Percentiles rank a stretch among this genome's conserved stretches.
Conservation (phyloP, 53 echinoderm and acorn worm genomes). For the Holothuria scabra region DNA sequence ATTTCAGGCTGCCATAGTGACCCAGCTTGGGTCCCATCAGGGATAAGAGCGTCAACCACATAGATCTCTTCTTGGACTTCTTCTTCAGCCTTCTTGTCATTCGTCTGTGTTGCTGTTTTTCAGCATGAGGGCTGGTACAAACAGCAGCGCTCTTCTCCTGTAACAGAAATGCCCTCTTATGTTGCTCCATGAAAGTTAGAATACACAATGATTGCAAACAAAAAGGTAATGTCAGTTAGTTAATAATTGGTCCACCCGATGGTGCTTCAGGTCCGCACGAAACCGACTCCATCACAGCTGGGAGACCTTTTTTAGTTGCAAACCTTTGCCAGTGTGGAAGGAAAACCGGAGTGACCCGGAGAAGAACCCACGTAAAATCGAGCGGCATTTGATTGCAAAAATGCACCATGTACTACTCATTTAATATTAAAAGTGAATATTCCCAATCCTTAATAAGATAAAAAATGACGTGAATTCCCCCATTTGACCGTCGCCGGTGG, state of each 20-base stretch:
- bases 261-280: no score
- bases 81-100: slow-evolving; percentile 4
- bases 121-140: neutral
- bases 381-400: no score
- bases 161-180: slow-evolving; percentile 2
- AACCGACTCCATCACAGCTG: no score
- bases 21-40: neutral
- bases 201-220: slow-evolving; percentile 5
- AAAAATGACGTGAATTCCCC: neutral
- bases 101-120: slow-evolving; percentile 1
- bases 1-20: neutral
- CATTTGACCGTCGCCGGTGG: neutral
- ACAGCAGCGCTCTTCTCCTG: neutral
- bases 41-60: neutral
- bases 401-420: neutral
- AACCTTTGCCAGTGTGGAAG: no score
- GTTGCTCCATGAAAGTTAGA: neutral
- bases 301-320: no score
- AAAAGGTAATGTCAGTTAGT: no score
- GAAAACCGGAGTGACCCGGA: no score
- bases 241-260: no score
- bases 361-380: no score
- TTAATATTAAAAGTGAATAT: neutral
- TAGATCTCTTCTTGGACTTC: slow-evolving; percentile 7
- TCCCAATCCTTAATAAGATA: neutral